phyloP scores from a whole-genome alignment of 2,113 vertebrate genomes.

The Pedetes capensis region DNA sequence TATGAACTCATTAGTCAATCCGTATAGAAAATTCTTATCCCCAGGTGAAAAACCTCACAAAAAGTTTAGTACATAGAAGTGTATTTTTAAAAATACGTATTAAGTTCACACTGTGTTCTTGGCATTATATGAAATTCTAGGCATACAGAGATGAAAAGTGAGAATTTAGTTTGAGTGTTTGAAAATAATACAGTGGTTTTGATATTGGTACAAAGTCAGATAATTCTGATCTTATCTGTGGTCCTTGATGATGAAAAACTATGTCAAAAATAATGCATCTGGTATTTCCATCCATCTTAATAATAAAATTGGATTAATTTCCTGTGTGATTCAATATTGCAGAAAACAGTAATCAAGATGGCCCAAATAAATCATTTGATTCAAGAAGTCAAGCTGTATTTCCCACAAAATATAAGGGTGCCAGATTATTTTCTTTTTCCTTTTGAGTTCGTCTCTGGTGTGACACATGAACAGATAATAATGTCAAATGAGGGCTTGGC shows the following conservation, averaged over 20 bases:
- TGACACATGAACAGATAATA: slow-evolving; percentile 41
- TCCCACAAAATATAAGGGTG: slow-evolving; percentile 9
- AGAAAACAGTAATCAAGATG: slow-evolving; percentile 56
- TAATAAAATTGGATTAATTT: slow-evolving; percentile 65
- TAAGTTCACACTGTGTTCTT: not conserved
- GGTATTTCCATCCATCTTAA: slow-evolving; percentile 36
- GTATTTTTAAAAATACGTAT: not conserved
- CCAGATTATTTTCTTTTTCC: not conserved
- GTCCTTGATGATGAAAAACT: slow-evolving; percentile 29
- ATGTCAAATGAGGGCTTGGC: not conserved
- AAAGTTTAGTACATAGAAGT: not conserved
- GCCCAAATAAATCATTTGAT: slow-evolving; percentile 66
- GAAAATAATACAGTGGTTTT: slow-evolving; percentile 27
- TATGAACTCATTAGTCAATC: slow-evolving; percentile 36
- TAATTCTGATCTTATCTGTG: slow-evolving; percentile 57
- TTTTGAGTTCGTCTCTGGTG: not conserved
- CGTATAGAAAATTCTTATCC: not conserved
- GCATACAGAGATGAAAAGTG: slow-evolving; percentile 12
- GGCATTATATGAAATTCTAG: not conserved
- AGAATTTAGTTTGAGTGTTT: slow-evolving; percentile 7
- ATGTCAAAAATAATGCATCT: slow-evolving; percentile 43
- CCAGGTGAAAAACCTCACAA: not conserved
- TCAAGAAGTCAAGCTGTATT: slow-evolving; percentile 58
- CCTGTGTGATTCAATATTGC: slow-evolving; percentile 56
- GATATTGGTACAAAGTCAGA: not conserved